These are phyloP conservation scores for Crotalus helleri DNA, from an alignment of 2,113 vertebrate genomes.

Conservation along the genomic window DNA sequence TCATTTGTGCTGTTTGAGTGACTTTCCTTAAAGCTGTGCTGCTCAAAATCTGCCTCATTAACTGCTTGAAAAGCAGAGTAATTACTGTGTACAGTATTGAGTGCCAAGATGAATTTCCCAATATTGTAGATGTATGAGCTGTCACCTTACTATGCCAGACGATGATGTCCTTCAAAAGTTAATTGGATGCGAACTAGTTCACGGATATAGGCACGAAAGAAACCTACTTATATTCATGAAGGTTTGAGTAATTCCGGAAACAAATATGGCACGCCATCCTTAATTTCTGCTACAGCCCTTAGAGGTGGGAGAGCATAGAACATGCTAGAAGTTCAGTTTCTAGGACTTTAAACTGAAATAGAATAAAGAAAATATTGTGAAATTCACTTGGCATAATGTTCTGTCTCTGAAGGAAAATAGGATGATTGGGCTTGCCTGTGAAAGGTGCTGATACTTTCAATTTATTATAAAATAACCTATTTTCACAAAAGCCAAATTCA, in stretches of 20 bases:
- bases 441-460: background rate
- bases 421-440: background rate
- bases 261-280: conserved; percentile 7
- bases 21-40: conserved; percentile 3
- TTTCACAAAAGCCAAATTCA: background rate
- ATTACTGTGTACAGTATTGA: conserved; percentile 1
- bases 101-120: conserved; percentile 9
- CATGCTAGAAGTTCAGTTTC: background rate
- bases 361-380: background rate
- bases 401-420: background rate
- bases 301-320: background rate
- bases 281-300: conserved; percentile 8
- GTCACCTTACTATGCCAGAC: background rate
- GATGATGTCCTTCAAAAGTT: conserved; percentile 12
- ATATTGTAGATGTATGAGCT: background rate
- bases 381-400: background rate
- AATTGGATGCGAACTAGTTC: conserved; percentile 30
- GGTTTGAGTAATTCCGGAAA: conserved; percentile 10
- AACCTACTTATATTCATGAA: conserved; percentile 16
- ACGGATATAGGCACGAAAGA: conserved; percentile 9
- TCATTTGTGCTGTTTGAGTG: conserved; percentile 23
- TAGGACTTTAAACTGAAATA: background rate
- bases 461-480: background rate
- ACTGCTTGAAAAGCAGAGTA: conserved; percentile 11
- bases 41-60: conserved; percentile 26